phyloP scores from a whole-genome alignment of 2,888 invertebrate genomes.

The Neoaliturus tenellus region DNA sequence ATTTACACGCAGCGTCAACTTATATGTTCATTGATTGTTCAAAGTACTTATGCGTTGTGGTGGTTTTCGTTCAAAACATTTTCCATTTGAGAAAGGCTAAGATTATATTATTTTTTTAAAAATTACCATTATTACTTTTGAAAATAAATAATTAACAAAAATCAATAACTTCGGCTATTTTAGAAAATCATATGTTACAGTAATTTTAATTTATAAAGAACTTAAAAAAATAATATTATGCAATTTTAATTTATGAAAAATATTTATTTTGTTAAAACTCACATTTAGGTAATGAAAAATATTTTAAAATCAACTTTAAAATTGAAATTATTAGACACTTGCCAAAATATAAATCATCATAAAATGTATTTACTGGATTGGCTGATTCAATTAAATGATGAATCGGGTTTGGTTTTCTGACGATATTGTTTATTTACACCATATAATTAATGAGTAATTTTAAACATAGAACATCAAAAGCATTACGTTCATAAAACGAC shows the following conservation, averaged over 20 bases:
- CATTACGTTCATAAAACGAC: neutral
- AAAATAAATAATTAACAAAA: too few relatives aligned
- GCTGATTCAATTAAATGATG: neutral
- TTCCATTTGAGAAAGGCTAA: neutral
- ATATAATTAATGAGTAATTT: neutral
- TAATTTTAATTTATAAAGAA: too few relatives aligned
- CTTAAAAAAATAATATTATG: too few relatives aligned
- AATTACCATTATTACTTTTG: too few relatives aligned
- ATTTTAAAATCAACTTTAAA: neutral
- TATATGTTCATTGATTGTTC: constrained; percentile 36
- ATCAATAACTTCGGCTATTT: too few relatives aligned
- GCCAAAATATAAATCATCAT: neutral
- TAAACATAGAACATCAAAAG: neutral
- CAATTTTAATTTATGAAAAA: too few relatives aligned
- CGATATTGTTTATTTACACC: neutral
- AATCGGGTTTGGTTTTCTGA: neutral
- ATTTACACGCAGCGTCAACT: constrained; percentile 8
- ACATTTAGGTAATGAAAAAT: too few relatives aligned
- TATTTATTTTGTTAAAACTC: too few relatives aligned
- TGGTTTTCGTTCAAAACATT: constrained; percentile 43
- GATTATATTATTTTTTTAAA: too few relatives aligned
- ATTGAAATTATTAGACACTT: neutral
- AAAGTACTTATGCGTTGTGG: constrained; percentile 3
- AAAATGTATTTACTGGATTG: neutral
- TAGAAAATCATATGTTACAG: too few relatives aligned